phyloP scores from a whole-genome alignment of 2,113 vertebrate genomes.

The Natator depressus region DNA sequence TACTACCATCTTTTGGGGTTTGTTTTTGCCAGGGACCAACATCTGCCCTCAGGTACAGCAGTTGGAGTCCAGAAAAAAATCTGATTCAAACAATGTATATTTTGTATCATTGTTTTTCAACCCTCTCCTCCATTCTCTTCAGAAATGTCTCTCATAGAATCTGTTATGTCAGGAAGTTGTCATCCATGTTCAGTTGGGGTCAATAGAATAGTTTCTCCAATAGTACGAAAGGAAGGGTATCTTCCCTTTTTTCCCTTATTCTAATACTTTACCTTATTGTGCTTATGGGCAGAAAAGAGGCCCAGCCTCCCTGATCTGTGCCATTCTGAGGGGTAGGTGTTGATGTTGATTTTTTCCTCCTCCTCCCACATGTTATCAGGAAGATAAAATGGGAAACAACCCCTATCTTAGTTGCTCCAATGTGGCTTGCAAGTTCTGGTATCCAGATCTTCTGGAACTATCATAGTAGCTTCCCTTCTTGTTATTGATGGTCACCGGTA shows the following conservation, averaged over 20 bases:
- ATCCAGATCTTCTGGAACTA: conserved; percentile 18
- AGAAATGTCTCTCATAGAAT: background rate
- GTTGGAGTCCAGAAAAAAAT: background rate
- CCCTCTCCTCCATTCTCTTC: background rate
- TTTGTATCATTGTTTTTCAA: background rate
- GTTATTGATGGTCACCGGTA: background rate
- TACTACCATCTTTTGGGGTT: background rate
- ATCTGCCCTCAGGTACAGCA: background rate
- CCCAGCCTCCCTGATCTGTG: background rate
- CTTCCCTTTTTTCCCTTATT: background rate
- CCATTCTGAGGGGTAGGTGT: background rate
- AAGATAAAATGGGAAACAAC: conserved; percentile 7
- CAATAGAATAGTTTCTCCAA: background rate
- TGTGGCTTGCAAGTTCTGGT: background rate
- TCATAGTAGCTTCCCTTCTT: background rate
- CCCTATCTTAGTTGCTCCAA: background rate
- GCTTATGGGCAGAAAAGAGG: background rate
- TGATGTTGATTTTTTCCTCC: background rate
- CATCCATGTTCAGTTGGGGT: background rate
- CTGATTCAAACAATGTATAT: background rate
- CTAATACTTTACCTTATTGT: background rate
- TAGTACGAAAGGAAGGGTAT: background rate
- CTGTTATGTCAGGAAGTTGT: background rate
- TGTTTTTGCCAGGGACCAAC: background rate
- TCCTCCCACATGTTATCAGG: background rate